A percentile compares a stretch with the other conserved stretches of the same genome.
These are phyloP conservation scores for Hololepta plana DNA, from an alignment of 2,888 invertebrate species.

Conservation along the genomic window DNA sequence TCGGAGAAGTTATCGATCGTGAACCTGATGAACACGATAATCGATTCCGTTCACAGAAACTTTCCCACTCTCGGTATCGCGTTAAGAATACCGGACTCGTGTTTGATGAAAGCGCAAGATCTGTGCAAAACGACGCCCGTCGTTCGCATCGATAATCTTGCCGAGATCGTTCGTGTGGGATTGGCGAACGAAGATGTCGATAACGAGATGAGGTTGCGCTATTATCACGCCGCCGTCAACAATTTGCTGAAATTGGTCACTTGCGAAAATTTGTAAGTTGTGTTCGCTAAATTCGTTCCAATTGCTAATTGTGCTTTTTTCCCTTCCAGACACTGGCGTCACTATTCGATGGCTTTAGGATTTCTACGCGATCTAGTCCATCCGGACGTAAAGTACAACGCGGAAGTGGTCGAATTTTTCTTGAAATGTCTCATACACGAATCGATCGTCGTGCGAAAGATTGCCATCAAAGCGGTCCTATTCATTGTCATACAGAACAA, in stretches of 20 bases:
- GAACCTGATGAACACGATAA: constrained; percentile 37
- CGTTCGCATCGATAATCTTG: constrained; percentile 24
- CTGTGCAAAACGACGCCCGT: constrained; percentile 27
- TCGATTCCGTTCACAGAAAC: constrained; percentile 34
- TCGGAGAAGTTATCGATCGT: constrained; percentile 76
- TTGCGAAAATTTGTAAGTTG: constrained; percentile 30
- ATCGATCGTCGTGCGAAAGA: constrained; percentile 59
- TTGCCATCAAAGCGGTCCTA: constrained; percentile 40
- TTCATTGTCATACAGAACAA: constrained; percentile 58
- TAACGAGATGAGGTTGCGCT: constrained; percentile 26
- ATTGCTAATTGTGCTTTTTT: constrained; percentile 24
- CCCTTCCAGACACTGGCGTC: constrained; percentile 59
- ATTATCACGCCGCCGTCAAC: constrained; percentile 33
- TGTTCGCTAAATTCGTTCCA: constrained; percentile 15
- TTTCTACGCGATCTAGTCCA: constrained; percentile 56
- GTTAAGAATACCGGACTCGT: constrained; percentile 32
- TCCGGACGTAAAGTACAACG: constrained; percentile 45
- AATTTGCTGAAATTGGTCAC: constrained; percentile 35
- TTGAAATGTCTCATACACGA: constrained; percentile 52
- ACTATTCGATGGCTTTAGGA: constrained; percentile 53
- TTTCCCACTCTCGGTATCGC: constrained; percentile 45
- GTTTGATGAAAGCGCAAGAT: constrained; percentile 30
- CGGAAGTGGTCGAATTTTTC: constrained; percentile 43
- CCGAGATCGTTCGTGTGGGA: constrained; percentile 23
- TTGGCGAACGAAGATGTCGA: constrained; percentile 25